phyloP scores from a whole-genome alignment of 1,140 invertebrate genomes.

The Drosophila triauraria region DNA sequence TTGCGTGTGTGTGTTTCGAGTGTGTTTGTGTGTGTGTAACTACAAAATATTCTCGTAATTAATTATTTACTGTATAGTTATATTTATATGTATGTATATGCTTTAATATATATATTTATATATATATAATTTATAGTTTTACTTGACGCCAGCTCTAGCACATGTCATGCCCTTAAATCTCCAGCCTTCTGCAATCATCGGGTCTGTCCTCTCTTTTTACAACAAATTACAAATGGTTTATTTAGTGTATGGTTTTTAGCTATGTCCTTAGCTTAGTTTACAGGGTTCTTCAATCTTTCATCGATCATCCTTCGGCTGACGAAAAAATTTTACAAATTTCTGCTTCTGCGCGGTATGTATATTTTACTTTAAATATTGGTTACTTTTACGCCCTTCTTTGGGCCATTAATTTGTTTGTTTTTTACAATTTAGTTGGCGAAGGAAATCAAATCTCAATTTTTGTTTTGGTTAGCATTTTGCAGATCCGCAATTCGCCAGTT shows the following conservation, averaged over 20 bases:
- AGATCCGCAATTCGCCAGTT: slow-evolving; percentile 13
- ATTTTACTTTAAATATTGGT: slow-evolving; percentile 58
- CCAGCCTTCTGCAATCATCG: slow-evolving; percentile 12
- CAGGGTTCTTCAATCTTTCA: slow-evolving; percentile 38
- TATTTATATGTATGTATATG: slow-evolving; percentile 63
- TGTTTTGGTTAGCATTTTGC: slow-evolving; percentile 6
- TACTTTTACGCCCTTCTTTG: slow-evolving; percentile 40
- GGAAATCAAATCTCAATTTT: slow-evolving; percentile 48
- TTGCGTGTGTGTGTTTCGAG: slow-evolving; percentile 2
- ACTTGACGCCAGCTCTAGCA: slow-evolving; percentile 65
- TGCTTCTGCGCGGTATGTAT: slow-evolving; percentile 49
- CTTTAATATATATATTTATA: slow-evolving; percentile 53
- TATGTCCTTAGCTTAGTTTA: slow-evolving; percentile 71
- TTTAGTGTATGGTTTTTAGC: slow-evolving; percentile 52
- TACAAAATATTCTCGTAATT: slow-evolving; percentile 77
- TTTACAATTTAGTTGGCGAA: slow-evolving; percentile 69
- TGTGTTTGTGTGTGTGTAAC: slow-evolving; percentile 57
- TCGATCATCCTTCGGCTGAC: slow-evolving; percentile 19
- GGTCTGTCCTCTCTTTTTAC: slow-evolving; percentile 65
- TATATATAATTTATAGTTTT: slow-evolving; percentile 71
- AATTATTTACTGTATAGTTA: slow-evolving; percentile 62
- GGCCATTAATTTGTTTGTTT: slow-evolving; percentile 28
- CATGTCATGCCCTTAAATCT: slow-evolving; percentile 36
- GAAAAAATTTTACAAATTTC: slow-evolving; percentile 76
- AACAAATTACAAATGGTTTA: slow-evolving; percentile 81